Evolutionary conservation across 2,797 vertebrate species (phyloP).

Genomic region (Anguilla anguilla): DNA sequence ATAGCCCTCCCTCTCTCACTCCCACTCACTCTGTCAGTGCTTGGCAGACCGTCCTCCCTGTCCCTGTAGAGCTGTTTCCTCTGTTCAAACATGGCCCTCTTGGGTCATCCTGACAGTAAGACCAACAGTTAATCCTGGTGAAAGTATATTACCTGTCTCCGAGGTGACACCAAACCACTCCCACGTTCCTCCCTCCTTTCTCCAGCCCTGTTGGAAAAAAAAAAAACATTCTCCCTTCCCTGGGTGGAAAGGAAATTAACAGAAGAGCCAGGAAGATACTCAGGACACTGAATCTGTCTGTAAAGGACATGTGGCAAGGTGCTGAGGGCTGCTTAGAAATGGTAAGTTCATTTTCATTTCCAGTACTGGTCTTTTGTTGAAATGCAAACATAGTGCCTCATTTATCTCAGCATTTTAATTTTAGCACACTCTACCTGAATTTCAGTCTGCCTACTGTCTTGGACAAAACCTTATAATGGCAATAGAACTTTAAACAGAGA

Average conservation of each 20-base stretch:
- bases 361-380: not conserved
- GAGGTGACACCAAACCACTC: conserved; percentile 2
- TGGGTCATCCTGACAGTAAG: not conserved
- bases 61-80: not conserved
- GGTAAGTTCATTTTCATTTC: conserved; percentile 9
- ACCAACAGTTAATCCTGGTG: not conserved
- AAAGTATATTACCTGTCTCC: conserved; percentile 23
- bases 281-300: not conserved
- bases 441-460: not conserved
- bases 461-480: not conserved
- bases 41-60: not conserved
- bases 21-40: not conserved
- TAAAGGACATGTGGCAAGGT: not conserved
- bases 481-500: not conserved
- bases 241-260: not conserved
- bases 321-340: too few species aligned
- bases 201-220: not conserved
- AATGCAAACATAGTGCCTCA: not conserved
- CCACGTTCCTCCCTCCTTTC: not conserved
- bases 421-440: not conserved
- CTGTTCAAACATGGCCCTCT: not conserved
- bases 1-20: not conserved
- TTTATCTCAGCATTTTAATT: not conserved
- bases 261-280: not conserved
- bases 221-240: not conserved